These are phyloP conservation scores for Pecten maximus DNA, from an alignment of 2,888 invertebrate species.

Conservation along the genomic window DNA sequence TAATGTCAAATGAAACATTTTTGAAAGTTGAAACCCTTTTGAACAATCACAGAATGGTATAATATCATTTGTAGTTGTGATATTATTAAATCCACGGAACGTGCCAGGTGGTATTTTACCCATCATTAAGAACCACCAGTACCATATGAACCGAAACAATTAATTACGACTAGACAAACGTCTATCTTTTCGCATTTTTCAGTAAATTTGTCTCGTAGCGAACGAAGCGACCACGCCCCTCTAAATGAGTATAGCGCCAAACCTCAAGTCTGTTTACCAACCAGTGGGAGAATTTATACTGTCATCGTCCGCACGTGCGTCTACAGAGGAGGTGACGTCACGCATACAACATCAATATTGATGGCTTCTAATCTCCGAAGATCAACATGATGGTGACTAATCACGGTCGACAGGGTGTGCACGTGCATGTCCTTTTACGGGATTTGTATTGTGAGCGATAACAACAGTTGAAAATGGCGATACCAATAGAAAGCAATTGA, in stretches of 20 bases:
- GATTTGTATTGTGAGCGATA: background rate
- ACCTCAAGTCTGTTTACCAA: background rate
- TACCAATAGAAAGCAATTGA: background rate
- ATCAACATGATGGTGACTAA: conserved; percentile 17
- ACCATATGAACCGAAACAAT: background rate
- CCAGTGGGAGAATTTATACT: background rate
- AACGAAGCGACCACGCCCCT: background rate
- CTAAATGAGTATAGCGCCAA: conserved; percentile 1
- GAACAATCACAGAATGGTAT: too few species aligned
- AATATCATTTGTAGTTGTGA: background rate
- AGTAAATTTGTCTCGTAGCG: background rate
- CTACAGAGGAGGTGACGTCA: conserved; percentile 10
- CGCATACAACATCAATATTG: conserved; percentile 9
- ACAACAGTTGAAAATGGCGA: conserved; percentile 22
- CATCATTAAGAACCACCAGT: background rate
- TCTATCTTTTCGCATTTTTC: background rate
- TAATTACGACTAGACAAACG: background rate
- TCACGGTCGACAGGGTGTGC: background rate
- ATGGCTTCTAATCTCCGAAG: background rate
- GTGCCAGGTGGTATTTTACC: background rate
- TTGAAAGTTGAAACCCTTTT: too few species aligned
- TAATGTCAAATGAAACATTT: too few species aligned
- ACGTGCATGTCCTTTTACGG: conserved; percentile 14
- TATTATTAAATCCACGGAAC: background rate
- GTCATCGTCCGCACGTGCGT: conserved; percentile 4